A percentile compares a stretch with the other conserved stretches of the same genome.
Conservation (phyloP, 2,113 vertebrate species). For the Catharus minimus region DNA sequence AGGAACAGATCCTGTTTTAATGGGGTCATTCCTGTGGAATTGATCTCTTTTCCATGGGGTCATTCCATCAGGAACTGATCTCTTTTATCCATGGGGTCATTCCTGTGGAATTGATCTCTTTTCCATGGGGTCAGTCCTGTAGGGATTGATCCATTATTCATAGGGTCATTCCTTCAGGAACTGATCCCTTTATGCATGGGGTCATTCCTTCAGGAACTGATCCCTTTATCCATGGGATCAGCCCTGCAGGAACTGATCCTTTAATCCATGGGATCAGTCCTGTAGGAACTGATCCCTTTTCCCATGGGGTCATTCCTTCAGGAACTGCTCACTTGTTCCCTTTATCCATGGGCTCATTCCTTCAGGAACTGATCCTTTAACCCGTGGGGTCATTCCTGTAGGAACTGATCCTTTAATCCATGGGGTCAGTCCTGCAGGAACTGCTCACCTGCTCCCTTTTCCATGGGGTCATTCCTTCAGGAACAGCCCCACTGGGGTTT, state of each 20-base stretch:
- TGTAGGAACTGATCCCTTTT: neutral
- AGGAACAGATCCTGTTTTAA: neutral
- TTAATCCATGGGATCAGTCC: neutral
- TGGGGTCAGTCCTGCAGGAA: accelerated
- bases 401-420: neutral
- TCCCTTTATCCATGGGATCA: neutral
- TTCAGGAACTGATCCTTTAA: accelerated
- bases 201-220: too few relatives aligned
- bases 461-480: neutral
- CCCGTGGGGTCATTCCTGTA: neutral
- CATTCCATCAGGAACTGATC: too few relatives aligned
- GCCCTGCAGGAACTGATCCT: accelerated
- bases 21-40: neutral
- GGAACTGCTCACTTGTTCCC: neutral
- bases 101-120: neutral
- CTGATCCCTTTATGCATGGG: too few relatives aligned
- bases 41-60: too few relatives aligned
- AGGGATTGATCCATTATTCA: too few relatives aligned
- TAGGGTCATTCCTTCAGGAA: too few relatives aligned
- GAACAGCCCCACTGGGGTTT: neutral
- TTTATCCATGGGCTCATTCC: neutral
- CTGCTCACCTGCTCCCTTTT: neutral
- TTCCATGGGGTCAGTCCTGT: too few relatives aligned
- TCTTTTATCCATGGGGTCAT: neutral
- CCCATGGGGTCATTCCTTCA: accelerated